A percentile compares a stretch with the other conserved stretches of the same genome.
These are phyloP conservation scores for Pteromalus puparum DNA, from an alignment of 1,140 invertebrate species.

Conservation along the genomic window DNA sequence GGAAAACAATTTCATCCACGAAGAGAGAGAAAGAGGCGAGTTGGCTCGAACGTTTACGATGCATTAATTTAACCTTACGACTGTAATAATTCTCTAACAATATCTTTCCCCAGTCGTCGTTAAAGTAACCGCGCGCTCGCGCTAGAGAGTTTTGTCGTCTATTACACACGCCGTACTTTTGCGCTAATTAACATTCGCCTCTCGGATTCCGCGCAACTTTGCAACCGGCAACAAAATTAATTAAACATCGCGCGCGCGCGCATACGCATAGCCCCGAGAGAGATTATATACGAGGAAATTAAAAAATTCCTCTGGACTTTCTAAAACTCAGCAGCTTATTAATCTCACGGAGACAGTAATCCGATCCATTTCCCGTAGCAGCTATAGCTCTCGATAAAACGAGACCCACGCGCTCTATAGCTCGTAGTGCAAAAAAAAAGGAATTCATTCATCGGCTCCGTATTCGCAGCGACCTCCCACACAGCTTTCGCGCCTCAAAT, in stretches of 20 bases:
- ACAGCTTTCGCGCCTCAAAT: not conserved
- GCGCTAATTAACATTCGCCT: not conserved
- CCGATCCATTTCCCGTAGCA: not conserved
- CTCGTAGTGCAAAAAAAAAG: not conserved
- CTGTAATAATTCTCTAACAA: not conserved
- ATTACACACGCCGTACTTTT: not conserved
- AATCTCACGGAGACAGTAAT: not conserved
- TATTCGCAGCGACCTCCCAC: slow-evolving; percentile 11
- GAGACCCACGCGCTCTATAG: no score
- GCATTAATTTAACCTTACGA: not conserved
- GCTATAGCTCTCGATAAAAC: no score
- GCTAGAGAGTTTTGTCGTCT: no score
- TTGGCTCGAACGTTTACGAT: not conserved
- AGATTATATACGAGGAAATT: not conserved
- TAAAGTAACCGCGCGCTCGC: no score
- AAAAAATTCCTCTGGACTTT: not conserved
- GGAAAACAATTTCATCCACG: not conserved
- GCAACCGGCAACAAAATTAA: not conserved
- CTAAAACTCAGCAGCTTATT: slow-evolving; percentile 1
- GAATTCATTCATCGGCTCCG: not conserved
- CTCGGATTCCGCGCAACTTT: not conserved
- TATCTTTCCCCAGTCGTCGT: not conserved
- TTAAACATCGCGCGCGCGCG: not conserved
- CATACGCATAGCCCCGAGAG: no score
- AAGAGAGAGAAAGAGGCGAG: no score